Evolutionary conservation across 2,888 invertebrate species (phyloP).

Genomic region (Tridacna gigas): DNA sequence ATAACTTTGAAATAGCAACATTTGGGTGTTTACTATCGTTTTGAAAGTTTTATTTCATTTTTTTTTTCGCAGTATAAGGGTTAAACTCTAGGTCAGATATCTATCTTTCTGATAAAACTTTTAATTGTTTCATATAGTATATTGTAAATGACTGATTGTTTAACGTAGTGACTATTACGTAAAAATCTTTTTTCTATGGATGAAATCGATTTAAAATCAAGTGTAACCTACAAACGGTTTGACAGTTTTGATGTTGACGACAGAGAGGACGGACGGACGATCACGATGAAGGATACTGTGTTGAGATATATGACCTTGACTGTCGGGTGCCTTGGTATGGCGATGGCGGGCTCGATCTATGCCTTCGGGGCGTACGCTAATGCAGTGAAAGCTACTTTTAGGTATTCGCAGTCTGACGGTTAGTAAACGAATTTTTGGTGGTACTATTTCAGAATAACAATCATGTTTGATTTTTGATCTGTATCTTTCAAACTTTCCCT

Average conservation of each 20-base stretch:
- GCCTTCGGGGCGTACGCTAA: constrained; percentile 72
- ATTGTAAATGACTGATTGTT: too few species aligned
- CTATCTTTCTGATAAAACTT: too few species aligned
- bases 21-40: too few species aligned
- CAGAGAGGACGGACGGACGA: neutral
- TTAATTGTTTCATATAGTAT: too few species aligned
- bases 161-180: too few species aligned
- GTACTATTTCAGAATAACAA: neutral
- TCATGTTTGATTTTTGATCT: too few species aligned
- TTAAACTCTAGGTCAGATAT: too few species aligned
- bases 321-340: constrained; percentile 72
- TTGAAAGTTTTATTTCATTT: too few species aligned
- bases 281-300: constrained; percentile 1
- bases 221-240: neutral
- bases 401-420: constrained; percentile 72
- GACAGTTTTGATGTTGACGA: neutral
- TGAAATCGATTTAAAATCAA: constrained; percentile 12
- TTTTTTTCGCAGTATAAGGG: too few species aligned
- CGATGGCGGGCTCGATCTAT: constrained; percentile 70
- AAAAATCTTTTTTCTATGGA: neutral
- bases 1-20: too few species aligned
- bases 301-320: constrained; percentile 48
- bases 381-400: constrained; percentile 73
- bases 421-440: neutral
- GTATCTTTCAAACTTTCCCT: too few species aligned